Evolutionary conservation across 2,797 vertebrate species (phyloP), one percentile per base, ranked within the genome.

Genomic region (Chelon labrosus): DNA sequence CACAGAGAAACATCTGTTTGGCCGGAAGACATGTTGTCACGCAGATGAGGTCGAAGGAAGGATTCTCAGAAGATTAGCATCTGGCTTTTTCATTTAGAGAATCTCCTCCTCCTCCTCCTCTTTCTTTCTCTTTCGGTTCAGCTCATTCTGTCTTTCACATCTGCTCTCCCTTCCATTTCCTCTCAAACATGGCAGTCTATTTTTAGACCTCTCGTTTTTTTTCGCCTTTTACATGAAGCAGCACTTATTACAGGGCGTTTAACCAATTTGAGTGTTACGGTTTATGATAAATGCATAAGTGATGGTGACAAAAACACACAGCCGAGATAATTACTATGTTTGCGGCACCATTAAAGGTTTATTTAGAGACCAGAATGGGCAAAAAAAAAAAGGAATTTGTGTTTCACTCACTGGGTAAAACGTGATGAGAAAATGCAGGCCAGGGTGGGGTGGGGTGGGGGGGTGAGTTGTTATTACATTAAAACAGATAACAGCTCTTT

Each of bases 1-100:
- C 47, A n/a, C 59, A 59, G 80, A 86, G 78, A 84, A 92, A 92
- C 89, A 92, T 89, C 85, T 92, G 90, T 91, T 89, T 85, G 84
- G 88, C 89, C 65, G 0, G 69, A 41, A 79, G 91, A 77, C 78
- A 82, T 67, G 85, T 84, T 77, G 74, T 87, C 86, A 73, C 67
- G 59, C 85, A 87, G 74, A 88, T 86, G 87, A 85, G 87, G 85
- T 76, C 66, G 65, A 73, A 74, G 61, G 78, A 82, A 71, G 56
- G 80, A 80, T 76, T 82, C 77, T 76, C 77, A 39, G 41, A 72
- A 82, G 84, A 88, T 87, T 73, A 82, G 50, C 83, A 88, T 90
- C 83, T 83, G 75, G 22, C 60, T 35, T 88, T 86, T 86, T 85
- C 66, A 88, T 85, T 83, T 65, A 53, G 68, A 85, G 47, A 77